Evolutionary conservation across 1,140 invertebrate genomes (phyloP).

Genomic region (Drosophila pectinifera): DNA sequence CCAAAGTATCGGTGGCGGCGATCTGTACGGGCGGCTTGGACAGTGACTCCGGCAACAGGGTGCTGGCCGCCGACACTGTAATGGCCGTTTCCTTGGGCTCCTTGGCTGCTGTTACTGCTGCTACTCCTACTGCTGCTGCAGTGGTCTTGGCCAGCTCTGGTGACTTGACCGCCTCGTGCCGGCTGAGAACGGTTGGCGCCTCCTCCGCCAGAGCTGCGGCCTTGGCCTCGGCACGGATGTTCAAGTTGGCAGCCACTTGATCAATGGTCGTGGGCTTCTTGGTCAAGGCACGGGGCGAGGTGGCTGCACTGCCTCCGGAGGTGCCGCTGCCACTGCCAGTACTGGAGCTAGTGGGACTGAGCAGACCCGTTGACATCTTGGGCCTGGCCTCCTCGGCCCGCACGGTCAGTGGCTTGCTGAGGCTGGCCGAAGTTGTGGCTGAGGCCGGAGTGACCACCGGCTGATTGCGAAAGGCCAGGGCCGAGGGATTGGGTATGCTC

Average conservation of each 20-base stretch:
- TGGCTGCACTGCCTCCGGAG: slow-evolving; percentile 40
- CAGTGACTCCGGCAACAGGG: slow-evolving; percentile 41
- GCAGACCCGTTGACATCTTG: slow-evolving; percentile 34
- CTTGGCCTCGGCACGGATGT: slow-evolving; percentile 79
- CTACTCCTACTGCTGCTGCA: background rate
- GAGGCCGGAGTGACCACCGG: slow-evolving; percentile 26
- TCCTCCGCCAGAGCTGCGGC: slow-evolving; percentile 73
- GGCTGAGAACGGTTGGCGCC: slow-evolving; percentile 37
- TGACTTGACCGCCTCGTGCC: slow-evolving; percentile 36
- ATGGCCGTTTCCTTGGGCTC: slow-evolving; percentile 40
- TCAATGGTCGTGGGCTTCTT: slow-evolving; percentile 78
- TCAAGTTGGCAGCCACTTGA: slow-evolving; percentile 83
- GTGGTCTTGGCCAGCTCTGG: slow-evolving; percentile 59
- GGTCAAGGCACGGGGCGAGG: slow-evolving; percentile 59
- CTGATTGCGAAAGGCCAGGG: slow-evolving; percentile 82
- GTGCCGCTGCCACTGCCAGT: slow-evolving; percentile 18
- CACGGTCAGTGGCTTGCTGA: slow-evolving; percentile 53
- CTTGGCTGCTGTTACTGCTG: background rate
- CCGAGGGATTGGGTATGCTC: slow-evolving; percentile 84
- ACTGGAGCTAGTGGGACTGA: slow-evolving; percentile 37
- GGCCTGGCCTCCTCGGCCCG: slow-evolving; percentile 42
- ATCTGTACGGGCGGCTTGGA: slow-evolving; percentile 76
- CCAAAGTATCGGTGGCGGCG: slow-evolving; percentile 67
- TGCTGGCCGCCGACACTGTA: slow-evolving; percentile 49
- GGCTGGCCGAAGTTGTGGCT: slow-evolving; percentile 6